Conservation (phyloP, 37 sponge, comb jelly and placozoan species). For the Ephydatia muelleri region DNA sequence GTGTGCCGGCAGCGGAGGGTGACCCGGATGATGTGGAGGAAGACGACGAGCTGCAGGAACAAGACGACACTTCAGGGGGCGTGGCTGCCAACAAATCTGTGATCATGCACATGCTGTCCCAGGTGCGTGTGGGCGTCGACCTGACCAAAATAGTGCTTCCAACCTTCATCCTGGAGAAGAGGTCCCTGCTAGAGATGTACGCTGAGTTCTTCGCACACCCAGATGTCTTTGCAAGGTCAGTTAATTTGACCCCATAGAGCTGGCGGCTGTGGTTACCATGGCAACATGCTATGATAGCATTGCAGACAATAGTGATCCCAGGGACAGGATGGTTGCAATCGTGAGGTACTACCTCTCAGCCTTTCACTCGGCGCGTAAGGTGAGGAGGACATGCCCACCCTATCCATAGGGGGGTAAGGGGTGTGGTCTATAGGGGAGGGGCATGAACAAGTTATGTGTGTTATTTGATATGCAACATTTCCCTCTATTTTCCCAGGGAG, state of each 20-base stretch:
- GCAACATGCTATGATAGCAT: constrained; percentile 44
- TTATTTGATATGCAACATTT: too few relatives aligned
- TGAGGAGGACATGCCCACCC: background rate
- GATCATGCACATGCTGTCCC: constrained; percentile 93
- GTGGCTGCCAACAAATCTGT: constrained; percentile 83
- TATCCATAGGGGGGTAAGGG: background rate
- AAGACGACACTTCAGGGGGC: constrained; percentile 53
- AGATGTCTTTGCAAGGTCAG: constrained; percentile 84
- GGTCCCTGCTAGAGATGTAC: constrained; percentile 99
- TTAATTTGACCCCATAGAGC: too few relatives aligned
- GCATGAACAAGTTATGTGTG: too few relatives aligned
- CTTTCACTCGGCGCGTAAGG: constrained; percentile 94
- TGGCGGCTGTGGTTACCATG: constrained; percentile 4
- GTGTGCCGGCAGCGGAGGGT: constrained; percentile 46
- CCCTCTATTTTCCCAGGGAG: constrained; percentile 40
- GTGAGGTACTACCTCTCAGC: constrained; percentile 89
- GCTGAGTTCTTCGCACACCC: constrained; percentile 97
- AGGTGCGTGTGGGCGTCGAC: constrained; percentile 97
- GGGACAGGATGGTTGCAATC: constrained; percentile 77
- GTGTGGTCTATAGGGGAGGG: background rate
- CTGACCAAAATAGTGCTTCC: constrained; percentile 89
- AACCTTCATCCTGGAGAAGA: constrained; percentile 97
- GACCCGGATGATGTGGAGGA: constrained; percentile 77
- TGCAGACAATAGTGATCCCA: constrained; percentile 63
- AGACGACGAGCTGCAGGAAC: constrained; percentile 46